Evolutionary conservation across 2,113 vertebrate species (phyloP).

Genomic region (Saccopteryx leptura): DNA sequence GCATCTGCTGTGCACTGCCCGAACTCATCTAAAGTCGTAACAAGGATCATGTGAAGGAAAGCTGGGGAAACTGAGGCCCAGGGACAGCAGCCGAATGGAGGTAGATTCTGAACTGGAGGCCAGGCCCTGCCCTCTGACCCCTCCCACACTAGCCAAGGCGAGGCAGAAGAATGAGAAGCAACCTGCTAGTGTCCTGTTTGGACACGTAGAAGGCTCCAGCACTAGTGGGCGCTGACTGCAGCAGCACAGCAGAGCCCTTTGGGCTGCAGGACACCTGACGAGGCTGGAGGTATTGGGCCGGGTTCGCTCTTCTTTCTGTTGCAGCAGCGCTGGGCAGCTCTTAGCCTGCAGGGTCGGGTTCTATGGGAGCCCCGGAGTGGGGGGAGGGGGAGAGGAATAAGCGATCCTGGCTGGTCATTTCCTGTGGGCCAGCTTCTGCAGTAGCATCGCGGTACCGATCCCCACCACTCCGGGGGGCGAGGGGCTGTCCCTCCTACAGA

Average conservation of each 20-base stretch:
- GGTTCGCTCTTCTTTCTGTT: not conserved
- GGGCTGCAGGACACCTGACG: not conserved
- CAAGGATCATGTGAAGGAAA: not conserved
- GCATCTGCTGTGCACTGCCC: not conserved
- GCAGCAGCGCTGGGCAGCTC: not conserved
- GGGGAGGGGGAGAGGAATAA: no score
- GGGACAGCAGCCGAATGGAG: not conserved
- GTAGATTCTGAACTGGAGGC: not conserved
- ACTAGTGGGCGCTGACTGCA: not conserved
- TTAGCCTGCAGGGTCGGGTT: not conserved
- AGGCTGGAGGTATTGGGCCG: no score
- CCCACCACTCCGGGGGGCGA: not conserved
- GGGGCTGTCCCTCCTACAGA: not conserved
- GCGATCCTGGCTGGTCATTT: no score
- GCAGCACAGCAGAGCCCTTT: not conserved
- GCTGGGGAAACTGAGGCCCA: not conserved
- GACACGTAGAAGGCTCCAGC: not conserved
- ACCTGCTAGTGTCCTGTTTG: not conserved
- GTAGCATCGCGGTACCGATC: accelerated
- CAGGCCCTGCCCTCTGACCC: not conserved
- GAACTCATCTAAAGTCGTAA: no score
- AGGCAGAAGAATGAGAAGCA: not conserved
- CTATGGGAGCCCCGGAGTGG: not conserved
- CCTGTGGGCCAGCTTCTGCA: no score
- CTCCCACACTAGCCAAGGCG: not conserved